Conservation (phyloP, 2,797 vertebrate species). For the Gymnothorax reevesii region DNA sequence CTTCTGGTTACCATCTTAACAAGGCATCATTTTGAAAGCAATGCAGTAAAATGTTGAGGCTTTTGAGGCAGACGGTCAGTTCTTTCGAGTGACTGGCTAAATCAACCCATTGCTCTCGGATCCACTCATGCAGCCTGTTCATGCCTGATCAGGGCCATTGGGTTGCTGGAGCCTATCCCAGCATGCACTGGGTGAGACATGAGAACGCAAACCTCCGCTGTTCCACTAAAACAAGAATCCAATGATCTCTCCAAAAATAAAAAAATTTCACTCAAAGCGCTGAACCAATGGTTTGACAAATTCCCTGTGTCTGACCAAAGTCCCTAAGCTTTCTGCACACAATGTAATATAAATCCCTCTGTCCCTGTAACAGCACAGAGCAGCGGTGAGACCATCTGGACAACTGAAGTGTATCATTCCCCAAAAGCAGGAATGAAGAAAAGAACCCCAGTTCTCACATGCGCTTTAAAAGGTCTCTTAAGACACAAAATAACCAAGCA, state of each 20-base stretch:
- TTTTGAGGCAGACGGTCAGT: slow-evolving; percentile 41
- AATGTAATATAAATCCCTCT: not conserved
- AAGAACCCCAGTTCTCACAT: not conserved
- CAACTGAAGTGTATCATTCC: not conserved
- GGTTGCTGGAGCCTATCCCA: no score
- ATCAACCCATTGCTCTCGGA: not conserved
- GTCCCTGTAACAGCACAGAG: not conserved
- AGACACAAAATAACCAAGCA: not conserved
- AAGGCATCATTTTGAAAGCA: slow-evolving; percentile 39
- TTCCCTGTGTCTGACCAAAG: not conserved
- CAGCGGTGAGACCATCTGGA: not conserved
- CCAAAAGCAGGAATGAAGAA: not conserved
- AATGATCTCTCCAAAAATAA: not conserved
- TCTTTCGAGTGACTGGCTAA: slow-evolving; percentile 38
- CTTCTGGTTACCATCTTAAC: slow-evolving; percentile 47
- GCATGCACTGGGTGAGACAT: no score
- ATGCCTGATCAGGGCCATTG: no score
- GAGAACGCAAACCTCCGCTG: slow-evolving; percentile 30
- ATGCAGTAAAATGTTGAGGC: no score
- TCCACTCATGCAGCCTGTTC: no score
- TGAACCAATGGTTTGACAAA: not conserved
- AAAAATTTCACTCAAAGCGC: not conserved
- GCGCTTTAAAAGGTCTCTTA: not conserved
- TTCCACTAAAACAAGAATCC: slow-evolving; percentile 36
- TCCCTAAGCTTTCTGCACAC: not conserved